Base-by-base conservation (phyloP, 2,888 invertebrate genomes). In the Hylaea fasciaria region DNA sequence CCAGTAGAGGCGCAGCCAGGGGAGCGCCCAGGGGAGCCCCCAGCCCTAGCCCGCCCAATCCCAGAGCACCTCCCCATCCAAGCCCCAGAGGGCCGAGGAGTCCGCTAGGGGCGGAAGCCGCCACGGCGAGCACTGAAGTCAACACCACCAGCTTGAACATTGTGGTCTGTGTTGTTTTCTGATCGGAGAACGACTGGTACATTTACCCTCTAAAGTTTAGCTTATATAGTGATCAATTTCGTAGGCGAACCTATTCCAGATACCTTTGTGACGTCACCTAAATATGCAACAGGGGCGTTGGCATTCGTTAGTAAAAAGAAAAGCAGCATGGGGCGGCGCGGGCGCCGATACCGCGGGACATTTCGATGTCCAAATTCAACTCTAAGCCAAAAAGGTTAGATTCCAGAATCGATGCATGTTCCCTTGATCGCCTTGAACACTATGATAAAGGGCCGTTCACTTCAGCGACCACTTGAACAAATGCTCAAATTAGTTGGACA, bases 61-160 rank as follows among this genome's bases (percentile, higher is more conserved):
- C 59, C 73, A 85, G 77, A 54, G 78, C 74, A 51, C 74, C 73
- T n/a, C 71, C 76, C 68, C 72, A 69, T 12, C 77, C 77, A 51
- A 71, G 59, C 5, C 73, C 81, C 51, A 67, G 64, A 11, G 55
- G 54, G 12, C 68, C 68, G 9, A 51, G 77, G 32, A 85, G 55
- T 29, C 77, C 84, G 54, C 86, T 85, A 47, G 91, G 89, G 56
- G 79, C 85, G 70, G 94, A 94, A 53, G 91, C 91, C 73, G 89
- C 94, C 66, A 94, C 76, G 78, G 94, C 93, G 76, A 94, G 78
- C 68, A 94, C 86, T 80, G 93, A 93, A 79, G 93, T 94, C 93
- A 95, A 94, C 88, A 94, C 94, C 92, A 94, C 93, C 93, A 93
- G 83, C 86, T 91, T 92, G 77, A 86, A 89, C 92, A 93, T 93